Base-by-base conservation (phyloP, 2,113 vertebrate species). In the Macrotis lagotis region DNA sequence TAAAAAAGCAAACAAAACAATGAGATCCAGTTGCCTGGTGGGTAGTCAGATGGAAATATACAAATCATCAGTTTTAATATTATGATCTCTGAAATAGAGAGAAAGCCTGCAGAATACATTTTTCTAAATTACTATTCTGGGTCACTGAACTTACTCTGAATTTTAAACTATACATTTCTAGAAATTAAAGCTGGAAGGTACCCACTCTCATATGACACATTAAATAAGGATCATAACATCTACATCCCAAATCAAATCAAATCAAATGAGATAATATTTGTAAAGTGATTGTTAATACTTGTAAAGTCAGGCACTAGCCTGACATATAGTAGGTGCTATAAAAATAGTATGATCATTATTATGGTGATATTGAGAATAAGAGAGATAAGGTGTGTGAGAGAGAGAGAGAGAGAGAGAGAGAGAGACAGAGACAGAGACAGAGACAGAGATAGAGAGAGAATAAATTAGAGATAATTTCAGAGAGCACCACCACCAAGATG, bases 21-120 rank as follows among this genome's bases (percentile, higher is more conserved):
- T 0, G 4, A 59, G 50, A 0, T 49, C 88, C 10, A 25, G 26
- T 8, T 8, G 51, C 1, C 48, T 2, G 31, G 2, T 0, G 28
- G 14, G 1, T 8, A 7, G 31, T 0, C 14, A 66, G 66, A 25
- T 26, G 6, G 25, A 7, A 50, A 93, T 88, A 2, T 22, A 49
- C 44, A n/a, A 28, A 14, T n/a, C 4, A 26, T 16, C 8, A 37
- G 16, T 11, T 47, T 28, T 0, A 48, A 90, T 3, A 24, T 44
- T 83, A 10, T 51, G 26, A 51, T 90, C 9, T 52, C 89, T 31
- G 0, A 90, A 74, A 50, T 49, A 16, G 28, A 25, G 22, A 49
- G 31, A 89, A 16, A 22, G 19, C 22, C 7, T 10, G 8, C 8
- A 50, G 37, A 90, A 19, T 8, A 22, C 25, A 3, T 1, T 51